Percentiles rank a stretch among this genome's conserved stretches.
Evolutionary conservation across 2,888 invertebrate genomes (phyloP).

Genomic region (Metalampra italica): DNA sequence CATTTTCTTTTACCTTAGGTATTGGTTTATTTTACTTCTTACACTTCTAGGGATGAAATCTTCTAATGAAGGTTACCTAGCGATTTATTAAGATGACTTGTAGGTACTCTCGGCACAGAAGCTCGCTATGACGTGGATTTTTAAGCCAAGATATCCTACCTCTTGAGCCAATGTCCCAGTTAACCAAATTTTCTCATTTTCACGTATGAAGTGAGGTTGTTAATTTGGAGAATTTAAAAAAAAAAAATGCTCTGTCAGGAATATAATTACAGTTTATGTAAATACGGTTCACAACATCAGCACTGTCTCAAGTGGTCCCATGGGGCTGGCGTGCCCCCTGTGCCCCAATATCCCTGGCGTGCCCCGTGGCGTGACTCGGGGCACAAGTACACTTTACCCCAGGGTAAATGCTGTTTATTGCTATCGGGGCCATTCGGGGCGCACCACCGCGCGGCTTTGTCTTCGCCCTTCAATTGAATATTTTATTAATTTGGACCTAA

Average conservation of each 20-base stretch:
- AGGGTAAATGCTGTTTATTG: slow-evolving; percentile 47
- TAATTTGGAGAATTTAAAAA: too few species aligned
- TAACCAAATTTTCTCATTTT: too few species aligned
- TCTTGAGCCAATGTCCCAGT: too few species aligned
- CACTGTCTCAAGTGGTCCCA: slow-evolving; percentile 61
- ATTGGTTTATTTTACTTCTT: too few species aligned
- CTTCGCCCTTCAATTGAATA: slow-evolving; percentile 52
- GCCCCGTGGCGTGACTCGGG: slow-evolving; percentile 26
- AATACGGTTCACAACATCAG: slow-evolving; percentile 29
- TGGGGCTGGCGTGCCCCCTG: slow-evolving; percentile 48
- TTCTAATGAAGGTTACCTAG: too few species aligned
- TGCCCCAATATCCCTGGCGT: background rate
- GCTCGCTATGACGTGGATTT: too few species aligned
- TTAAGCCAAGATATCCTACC: too few species aligned
- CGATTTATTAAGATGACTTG: too few species aligned
- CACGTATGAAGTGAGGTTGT: too few species aligned
- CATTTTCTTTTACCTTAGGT: too few species aligned
- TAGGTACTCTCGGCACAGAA: too few species aligned
- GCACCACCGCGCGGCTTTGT: slow-evolving; percentile 34
- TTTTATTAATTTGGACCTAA: slow-evolving; percentile 53
- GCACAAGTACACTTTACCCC: slow-evolving; percentile 29
- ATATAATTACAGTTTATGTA: slow-evolving; percentile 47
- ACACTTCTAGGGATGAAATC: too few species aligned
- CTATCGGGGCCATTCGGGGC: slow-evolving; percentile 16
- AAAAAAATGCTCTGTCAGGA: slow-evolving; percentile 27